Conservation (phyloP, 2,797 vertebrate species). For the Gymnopithys bicolor region DNA sequence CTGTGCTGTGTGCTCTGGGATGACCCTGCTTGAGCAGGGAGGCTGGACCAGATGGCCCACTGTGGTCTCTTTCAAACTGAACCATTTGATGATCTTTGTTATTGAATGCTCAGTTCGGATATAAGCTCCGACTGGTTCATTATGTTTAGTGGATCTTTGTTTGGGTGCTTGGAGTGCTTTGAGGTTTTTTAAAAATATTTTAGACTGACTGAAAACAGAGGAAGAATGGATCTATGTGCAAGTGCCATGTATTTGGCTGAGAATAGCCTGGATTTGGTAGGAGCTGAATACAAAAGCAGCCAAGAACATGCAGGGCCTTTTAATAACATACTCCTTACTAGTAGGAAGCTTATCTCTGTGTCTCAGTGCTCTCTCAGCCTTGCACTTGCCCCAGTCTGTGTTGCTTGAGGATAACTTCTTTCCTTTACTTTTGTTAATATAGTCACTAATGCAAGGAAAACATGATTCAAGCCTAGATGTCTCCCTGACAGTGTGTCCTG, state of each 20-base stretch:
- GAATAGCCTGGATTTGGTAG: background rate
- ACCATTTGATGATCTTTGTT: background rate
- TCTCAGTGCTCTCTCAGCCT: background rate
- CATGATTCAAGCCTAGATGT: background rate
- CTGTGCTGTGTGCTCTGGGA: background rate
- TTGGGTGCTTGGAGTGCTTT: background rate
- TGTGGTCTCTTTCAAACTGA: background rate
- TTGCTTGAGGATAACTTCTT: background rate
- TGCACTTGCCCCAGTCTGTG: background rate
- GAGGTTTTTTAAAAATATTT: accelerated
- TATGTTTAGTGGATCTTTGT: background rate
- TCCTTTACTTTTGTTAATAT: accelerated
- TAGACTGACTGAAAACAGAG: background rate
- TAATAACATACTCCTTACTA: background rate
- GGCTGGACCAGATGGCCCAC: background rate
- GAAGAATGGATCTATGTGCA: background rate
- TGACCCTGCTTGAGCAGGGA: background rate
- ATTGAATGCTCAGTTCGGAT: background rate
- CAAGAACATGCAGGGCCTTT: background rate
- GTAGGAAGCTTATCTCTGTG: background rate
- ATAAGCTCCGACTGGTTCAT: background rate
- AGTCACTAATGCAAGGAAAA: background rate
- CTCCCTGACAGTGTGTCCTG: accelerated
- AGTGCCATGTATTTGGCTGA: background rate
- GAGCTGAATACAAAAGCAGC: background rate